Conservation (phyloP, 2,113 vertebrate species). For the Alligator sinensis region DNA sequence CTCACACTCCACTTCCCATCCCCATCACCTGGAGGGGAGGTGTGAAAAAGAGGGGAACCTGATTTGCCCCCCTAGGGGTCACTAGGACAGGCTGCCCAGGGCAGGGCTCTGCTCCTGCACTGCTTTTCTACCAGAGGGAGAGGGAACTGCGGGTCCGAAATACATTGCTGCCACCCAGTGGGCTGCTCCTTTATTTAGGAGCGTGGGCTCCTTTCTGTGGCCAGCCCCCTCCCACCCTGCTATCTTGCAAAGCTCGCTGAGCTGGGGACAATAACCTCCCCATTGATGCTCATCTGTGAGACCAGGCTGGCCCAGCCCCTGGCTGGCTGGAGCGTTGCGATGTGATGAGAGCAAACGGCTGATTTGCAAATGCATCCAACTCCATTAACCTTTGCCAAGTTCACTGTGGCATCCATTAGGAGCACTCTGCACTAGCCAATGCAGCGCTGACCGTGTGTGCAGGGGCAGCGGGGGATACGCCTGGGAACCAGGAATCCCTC, state of each 20-base stretch:
- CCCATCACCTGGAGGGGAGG: neutral
- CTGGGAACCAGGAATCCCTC: neutral
- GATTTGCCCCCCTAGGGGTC: neutral
- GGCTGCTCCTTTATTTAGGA: neutral
- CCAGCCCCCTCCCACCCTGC: neutral
- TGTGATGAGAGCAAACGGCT: neutral
- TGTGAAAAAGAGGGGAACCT: neutral
- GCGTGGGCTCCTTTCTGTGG: neutral
- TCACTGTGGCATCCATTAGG: neutral
- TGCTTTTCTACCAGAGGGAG: neutral
- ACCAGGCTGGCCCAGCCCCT: neutral
- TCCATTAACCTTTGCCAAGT: neutral
- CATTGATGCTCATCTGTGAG: neutral
- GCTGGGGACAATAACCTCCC: neutral
- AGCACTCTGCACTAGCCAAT: neutral
- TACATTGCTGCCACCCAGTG: conserved; percentile 73
- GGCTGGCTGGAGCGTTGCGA: neutral
- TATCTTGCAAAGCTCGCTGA: neutral
- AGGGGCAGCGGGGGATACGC: neutral
- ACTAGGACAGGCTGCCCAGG: neutral
- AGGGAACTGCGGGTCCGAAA: neutral
- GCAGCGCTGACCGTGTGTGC: neutral
- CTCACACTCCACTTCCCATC: neutral
- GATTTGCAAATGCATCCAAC: neutral
- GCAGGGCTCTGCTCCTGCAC: neutral